Evolutionary conservation across 1,140 invertebrate species (phyloP).

Genomic region (Copidosoma floridanum): DNA sequence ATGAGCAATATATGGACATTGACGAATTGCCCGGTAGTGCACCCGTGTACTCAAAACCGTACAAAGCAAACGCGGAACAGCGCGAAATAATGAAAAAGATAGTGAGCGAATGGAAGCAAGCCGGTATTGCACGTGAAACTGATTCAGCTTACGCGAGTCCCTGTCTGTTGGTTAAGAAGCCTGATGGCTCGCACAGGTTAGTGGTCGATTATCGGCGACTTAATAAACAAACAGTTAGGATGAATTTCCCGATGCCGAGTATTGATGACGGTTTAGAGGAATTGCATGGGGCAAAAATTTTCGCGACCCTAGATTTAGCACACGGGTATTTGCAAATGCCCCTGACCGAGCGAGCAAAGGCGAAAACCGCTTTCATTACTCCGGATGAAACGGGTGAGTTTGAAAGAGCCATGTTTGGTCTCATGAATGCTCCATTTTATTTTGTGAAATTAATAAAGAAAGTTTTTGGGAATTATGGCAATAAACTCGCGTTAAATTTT

Average conservation of each 20-base stretch:
- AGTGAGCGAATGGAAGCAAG: slow-evolving; percentile 40
- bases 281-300: slow-evolving; percentile 31
- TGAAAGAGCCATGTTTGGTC: slow-evolving; percentile 14
- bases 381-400: slow-evolving; percentile 27
- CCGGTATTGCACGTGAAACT: slow-evolving; percentile 44
- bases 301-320: slow-evolving; percentile 38
- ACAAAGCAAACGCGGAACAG: slow-evolving; percentile 33
- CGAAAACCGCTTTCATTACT: slow-evolving; percentile 29
- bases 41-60: slow-evolving; percentile 36
- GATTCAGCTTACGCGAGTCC: slow-evolving; percentile 50
- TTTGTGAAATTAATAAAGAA: slow-evolving; percentile 5
- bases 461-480: too few species aligned
- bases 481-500: too few species aligned
- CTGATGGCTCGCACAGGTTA: slow-evolving; percentile 42
- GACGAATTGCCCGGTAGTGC: slow-evolving; percentile 36
- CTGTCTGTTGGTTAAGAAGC: slow-evolving; percentile 51
- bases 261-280: slow-evolving; percentile 33
- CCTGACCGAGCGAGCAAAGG: slow-evolving; percentile 11
- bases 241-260: slow-evolving; percentile 43
- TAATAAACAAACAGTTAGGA: slow-evolving; percentile 47
- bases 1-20: too few species aligned
- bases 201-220: slow-evolving; percentile 55
- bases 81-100: slow-evolving; percentile 37
- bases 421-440: slow-evolving; percentile 25
- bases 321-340: slow-evolving; percentile 47